A percentile compares a stretch with the other conserved stretches of the same genome.
phyloP scores from a whole-genome alignment of 2,113 vertebrate genomes.

The Sinocyclocheilus anophthalmus region DNA sequence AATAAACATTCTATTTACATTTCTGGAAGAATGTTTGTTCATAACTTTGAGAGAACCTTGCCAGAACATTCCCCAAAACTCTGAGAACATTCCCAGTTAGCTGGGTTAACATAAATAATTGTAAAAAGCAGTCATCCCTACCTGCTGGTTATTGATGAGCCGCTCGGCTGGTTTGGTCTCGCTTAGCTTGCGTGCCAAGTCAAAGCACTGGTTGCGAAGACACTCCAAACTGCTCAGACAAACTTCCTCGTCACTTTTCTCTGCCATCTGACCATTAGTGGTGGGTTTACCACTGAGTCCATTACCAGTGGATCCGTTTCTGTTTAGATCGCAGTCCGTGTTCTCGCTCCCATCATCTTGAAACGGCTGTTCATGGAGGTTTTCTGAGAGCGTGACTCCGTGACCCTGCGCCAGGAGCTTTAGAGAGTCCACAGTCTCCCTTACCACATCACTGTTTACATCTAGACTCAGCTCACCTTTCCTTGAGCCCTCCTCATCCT shows the following conservation, averaged over 20 bases:
- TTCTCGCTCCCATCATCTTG: constrained; percentile 73
- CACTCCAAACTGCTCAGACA: constrained; percentile 99
- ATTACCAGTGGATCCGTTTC: constrained; percentile 68
- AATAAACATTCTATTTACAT: background rate
- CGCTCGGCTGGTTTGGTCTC: constrained; percentile 89
- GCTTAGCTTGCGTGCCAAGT: constrained; percentile 95
- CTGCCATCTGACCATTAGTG: constrained; percentile 83
- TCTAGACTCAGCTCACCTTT: constrained; percentile 91
- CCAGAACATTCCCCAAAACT: background rate
- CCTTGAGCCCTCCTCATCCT: constrained; percentile 76
- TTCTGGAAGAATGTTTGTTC: background rate
- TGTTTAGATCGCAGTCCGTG: background rate
- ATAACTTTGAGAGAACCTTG: background rate
- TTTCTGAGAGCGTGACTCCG: constrained; percentile 88
- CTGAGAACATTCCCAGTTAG: background rate
- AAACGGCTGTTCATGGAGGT: constrained; percentile 82
- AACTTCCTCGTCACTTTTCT: constrained; percentile 97
- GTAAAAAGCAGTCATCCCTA: background rate
- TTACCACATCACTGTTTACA: constrained; percentile 94
- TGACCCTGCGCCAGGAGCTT: constrained; percentile 97
- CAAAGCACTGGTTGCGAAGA: constrained; percentile 96
- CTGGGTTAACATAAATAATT: background rate
- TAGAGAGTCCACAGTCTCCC: constrained; percentile 97
- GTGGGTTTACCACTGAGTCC: constrained; percentile 76
- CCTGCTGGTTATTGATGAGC: constrained; percentile 70